phyloP scores from a whole-genome alignment of 2,797 vertebrate species.

The Galagoides demidoff region DNA sequence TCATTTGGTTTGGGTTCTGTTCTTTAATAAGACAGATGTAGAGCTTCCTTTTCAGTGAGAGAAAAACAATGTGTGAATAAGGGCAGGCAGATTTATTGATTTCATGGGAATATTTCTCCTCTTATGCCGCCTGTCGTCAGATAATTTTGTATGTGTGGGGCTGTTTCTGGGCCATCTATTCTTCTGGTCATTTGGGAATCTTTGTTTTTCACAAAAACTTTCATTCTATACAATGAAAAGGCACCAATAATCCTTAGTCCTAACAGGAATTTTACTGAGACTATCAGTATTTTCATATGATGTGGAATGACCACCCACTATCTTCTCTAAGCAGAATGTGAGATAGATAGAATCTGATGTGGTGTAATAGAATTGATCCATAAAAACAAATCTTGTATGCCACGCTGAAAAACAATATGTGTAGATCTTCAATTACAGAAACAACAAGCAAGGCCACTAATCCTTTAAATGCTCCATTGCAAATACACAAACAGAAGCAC shows the following conservation, averaged over 20 bases:
- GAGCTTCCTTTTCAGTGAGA: neutral
- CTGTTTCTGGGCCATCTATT: neutral
- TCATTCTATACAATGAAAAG: neutral
- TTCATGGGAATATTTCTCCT: neutral
- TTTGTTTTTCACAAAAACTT: neutral
- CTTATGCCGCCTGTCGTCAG: neutral
- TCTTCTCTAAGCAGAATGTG: neutral
- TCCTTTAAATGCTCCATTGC: neutral
- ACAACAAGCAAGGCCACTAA: neutral
- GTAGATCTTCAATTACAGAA: conserved; percentile 18
- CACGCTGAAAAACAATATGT: neutral
- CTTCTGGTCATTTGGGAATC: neutral
- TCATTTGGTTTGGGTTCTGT: neutral
- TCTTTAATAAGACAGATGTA: neutral
- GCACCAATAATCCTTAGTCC: neutral
- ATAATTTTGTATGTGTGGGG: neutral
- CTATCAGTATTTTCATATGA: neutral
- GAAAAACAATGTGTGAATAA: neutral
- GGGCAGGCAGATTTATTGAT: neutral
- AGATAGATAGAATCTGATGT: neutral
- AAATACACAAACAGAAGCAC: neutral
- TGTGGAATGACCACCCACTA: neutral
- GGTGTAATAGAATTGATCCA: neutral
- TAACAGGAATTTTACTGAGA: neutral
- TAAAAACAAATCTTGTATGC: neutral